Evolutionary conservation across 2,113 vertebrate genomes (phyloP).

Genomic region (Willisornis vidua): DNA sequence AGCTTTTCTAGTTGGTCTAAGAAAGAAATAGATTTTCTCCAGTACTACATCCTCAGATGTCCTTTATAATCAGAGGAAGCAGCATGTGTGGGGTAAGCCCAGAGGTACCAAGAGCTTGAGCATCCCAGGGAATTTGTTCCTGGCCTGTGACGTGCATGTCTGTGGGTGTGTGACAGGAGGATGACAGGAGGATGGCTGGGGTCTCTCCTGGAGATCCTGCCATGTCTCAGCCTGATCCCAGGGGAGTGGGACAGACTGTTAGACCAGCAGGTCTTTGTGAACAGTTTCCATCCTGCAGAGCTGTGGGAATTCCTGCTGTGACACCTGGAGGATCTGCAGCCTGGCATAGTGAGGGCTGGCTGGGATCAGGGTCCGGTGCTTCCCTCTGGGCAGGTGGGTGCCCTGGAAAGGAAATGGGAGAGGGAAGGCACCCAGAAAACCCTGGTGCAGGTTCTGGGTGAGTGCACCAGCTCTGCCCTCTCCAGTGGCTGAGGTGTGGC

Average conservation of each 20-base stretch:
- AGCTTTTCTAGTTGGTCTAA: background rate
- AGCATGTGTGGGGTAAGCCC: background rate
- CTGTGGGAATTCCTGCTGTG: background rate
- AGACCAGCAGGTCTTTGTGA: background rate
- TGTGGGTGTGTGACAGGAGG: accelerated
- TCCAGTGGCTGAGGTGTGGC: accelerated
- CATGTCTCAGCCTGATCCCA: background rate
- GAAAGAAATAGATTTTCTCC: background rate
- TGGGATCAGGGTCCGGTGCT: background rate
- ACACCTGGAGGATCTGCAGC: background rate
- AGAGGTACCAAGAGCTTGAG: background rate
- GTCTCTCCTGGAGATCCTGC: background rate
- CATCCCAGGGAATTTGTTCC: background rate
- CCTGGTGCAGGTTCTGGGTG: background rate
- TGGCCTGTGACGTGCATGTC: background rate
- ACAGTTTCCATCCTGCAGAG: background rate
- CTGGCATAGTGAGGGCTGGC: background rate
- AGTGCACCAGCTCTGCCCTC: background rate
- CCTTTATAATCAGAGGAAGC: background rate
- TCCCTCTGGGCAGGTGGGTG: background rate
- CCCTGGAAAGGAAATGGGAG: background rate
- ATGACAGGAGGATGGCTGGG: accelerated
- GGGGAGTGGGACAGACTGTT: background rate
- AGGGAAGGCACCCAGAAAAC: background rate
- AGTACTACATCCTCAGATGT: background rate